Conservation (phyloP, 2,113 vertebrate genomes). For the Suncus etruscus region DNA sequence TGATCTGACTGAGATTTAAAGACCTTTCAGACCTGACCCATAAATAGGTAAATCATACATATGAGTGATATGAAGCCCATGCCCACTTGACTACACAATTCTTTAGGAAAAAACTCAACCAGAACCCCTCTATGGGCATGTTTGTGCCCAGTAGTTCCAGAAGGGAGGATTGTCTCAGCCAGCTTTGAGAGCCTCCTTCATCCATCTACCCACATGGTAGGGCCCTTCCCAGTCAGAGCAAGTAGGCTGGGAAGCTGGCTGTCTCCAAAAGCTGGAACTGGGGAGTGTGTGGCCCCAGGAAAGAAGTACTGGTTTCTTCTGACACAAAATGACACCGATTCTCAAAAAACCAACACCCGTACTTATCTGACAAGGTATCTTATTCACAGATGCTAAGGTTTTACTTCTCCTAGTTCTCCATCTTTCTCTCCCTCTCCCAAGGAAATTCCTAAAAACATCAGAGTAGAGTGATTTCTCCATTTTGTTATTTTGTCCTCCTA, state of each 20-base stretch:
- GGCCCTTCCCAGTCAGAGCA: not conserved
- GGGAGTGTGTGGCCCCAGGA: not conserved
- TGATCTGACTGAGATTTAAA: no score
- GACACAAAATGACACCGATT: not conserved
- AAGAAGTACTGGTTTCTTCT: not conserved
- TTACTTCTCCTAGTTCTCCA: not conserved
- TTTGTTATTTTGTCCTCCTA: not conserved
- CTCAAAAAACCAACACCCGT: not conserved
- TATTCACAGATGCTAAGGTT: not conserved
- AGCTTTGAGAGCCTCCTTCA: no score
- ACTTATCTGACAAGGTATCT: not conserved
- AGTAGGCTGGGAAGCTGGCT: not conserved
- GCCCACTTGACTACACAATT: not conserved
- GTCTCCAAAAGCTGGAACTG: not conserved
- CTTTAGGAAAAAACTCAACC: not conserved
- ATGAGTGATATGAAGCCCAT: no score
- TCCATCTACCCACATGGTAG: rapidly evolving
- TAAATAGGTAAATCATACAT: no score
- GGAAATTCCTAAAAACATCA: not conserved
- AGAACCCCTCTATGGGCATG: not conserved
- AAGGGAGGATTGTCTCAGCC: no score
- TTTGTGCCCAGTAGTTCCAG: not conserved
- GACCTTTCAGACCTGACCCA: no score
- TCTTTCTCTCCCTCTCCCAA: not conserved
- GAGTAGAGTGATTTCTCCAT: not conserved